A percentile compares a stretch with the other conserved stretches of the same genome.
These are phyloP conservation scores for Baryphthengus martii DNA, from an alignment of 2,113 vertebrate species.

Conservation along the genomic window DNA sequence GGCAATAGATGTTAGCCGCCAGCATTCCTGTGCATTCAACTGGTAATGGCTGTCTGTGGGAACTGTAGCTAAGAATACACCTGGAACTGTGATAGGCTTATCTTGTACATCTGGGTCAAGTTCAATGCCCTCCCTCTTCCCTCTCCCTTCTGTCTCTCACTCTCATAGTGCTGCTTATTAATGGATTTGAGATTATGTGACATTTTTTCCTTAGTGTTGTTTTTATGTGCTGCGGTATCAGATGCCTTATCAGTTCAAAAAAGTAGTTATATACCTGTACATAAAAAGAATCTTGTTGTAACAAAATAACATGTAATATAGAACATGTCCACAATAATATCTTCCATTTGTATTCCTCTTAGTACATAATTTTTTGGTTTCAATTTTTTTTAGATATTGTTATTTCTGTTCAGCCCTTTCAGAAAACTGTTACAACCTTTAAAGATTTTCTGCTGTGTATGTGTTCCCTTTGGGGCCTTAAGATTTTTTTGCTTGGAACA, in stretches of 20 bases:
- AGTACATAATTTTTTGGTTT: neutral
- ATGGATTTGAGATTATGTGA: neutral
- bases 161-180: neutral
- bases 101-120: neutral
- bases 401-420: neutral
- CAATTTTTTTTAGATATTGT: neutral
- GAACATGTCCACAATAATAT: neutral
- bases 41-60: neutral
- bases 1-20: neutral
- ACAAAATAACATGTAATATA: neutral
- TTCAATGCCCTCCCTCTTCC: neutral
- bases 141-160: neutral
- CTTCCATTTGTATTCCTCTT: neutral
- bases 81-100: neutral
- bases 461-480: neutral
- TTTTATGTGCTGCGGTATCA: neutral
- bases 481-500: neutral
- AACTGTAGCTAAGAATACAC: neutral
- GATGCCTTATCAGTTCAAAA: neutral
- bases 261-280: neutral
- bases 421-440: neutral
- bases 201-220: neutral
- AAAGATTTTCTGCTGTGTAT: neutral
- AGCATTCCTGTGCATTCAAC: neutral
- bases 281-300: neutral